Evolutionary conservation across 1,140 invertebrate genomes (phyloP).

Genomic region (Halyomorpha halys): DNA sequence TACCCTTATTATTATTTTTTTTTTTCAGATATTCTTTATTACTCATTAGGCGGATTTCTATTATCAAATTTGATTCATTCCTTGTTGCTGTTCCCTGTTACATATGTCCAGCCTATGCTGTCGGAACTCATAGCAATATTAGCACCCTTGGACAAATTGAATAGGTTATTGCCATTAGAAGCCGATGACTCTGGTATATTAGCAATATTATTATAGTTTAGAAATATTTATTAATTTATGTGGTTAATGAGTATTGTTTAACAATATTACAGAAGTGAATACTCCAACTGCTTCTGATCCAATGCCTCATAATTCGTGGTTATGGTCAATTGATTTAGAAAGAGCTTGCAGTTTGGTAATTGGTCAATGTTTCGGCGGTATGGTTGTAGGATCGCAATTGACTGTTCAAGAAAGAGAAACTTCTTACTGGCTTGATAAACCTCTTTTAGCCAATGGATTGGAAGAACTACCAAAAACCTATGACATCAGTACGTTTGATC

Average conservation of each 20-base stretch:
- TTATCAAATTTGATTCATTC: conserved; percentile 47
- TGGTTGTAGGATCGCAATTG: conserved; percentile 42
- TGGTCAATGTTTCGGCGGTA: conserved; percentile 47
- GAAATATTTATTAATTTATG: neutral
- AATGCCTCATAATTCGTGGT: conserved; percentile 40
- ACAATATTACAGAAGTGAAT: conserved; percentile 35
- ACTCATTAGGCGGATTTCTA: conserved; percentile 46
- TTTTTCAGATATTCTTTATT: conserved; percentile 39
- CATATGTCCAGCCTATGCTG: conserved; percentile 38
- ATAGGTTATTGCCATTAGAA: conserved; percentile 41
- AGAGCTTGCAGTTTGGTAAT: conserved; percentile 48
- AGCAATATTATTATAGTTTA: neutral
- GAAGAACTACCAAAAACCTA: conserved; percentile 31
- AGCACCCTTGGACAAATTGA: conserved; percentile 43
- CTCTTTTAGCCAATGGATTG: conserved; percentile 46
- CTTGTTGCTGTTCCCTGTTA: conserved; percentile 43
- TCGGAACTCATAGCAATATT: conserved; percentile 42
- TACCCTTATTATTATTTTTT: too few relatives aligned
- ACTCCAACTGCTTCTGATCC: conserved; percentile 39
- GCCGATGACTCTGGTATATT: conserved; percentile 30
- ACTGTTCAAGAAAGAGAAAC: conserved; percentile 40
- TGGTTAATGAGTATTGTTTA: neutral
- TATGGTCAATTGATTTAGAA: conserved; percentile 53
- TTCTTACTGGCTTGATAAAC: conserved; percentile 42
- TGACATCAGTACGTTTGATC: conserved; percentile 30